phyloP scores from a whole-genome alignment of 2,888 invertebrate genomes.

The Strigamia maritima region DNA sequence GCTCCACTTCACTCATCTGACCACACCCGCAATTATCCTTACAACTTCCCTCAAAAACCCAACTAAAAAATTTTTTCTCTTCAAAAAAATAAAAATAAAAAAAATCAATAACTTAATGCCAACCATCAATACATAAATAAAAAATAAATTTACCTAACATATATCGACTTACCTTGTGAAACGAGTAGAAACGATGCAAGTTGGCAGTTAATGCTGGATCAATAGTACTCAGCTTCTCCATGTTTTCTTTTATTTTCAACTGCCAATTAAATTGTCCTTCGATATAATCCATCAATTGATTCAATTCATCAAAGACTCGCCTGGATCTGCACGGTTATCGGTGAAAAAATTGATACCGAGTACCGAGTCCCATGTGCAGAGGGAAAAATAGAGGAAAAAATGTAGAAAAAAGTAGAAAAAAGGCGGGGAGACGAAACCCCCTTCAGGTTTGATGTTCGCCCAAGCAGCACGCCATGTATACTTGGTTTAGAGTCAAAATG shows the following conservation, averaged over 20 bases:
- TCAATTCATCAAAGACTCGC: too few species aligned
- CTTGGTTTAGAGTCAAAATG: neutral
- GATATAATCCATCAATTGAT: neutral
- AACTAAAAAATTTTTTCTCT: neutral
- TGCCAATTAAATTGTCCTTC: neutral
- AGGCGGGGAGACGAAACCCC: neutral
- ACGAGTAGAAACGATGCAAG: conserved; percentile 6
- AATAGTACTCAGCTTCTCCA: neutral
- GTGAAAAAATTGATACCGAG: neutral
- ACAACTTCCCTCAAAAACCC: neutral
- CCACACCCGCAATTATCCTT: conserved; percentile 11
- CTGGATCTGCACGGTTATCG: too few species aligned
- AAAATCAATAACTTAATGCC: neutral
- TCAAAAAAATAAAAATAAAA: neutral
- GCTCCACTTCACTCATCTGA: conserved; percentile 7
- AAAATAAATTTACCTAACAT: neutral
- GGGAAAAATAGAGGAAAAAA: neutral
- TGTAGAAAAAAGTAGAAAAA: neutral
- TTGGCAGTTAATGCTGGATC: conserved; percentile 11
- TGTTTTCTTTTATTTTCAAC: neutral
- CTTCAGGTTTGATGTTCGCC: conserved; percentile 22
- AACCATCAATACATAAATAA: neutral
- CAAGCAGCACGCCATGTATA: conserved; percentile 10
- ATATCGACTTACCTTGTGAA: neutral
- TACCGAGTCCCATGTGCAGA: neutral